Percentiles rank a stretch among this genome's conserved stretches.
These are phyloP conservation scores for Periophthalmus magnuspinnatus DNA, from an alignment of 2,797 vertebrate genomes.

Conservation along the genomic window DNA sequence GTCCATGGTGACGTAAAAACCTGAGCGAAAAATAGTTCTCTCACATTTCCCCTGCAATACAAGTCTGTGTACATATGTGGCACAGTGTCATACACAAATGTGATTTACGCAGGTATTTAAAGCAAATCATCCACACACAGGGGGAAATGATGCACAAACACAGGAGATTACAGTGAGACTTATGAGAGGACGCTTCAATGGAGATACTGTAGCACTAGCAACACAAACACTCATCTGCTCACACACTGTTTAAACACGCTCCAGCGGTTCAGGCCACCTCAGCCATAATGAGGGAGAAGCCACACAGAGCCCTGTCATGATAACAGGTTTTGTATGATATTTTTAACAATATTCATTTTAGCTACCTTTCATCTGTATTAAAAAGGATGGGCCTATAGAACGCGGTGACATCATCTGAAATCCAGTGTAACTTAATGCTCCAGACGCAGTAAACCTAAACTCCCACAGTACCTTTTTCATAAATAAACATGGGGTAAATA, in stretches of 20 bases:
- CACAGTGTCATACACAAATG: slow-evolving; percentile 6
- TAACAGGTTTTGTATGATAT: no score
- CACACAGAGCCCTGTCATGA: slow-evolving; percentile 9
- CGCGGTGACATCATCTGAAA: no score
- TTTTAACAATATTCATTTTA: no score
- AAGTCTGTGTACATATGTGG: not conserved
- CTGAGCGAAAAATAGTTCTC: no score
- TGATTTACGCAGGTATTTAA: slow-evolving; percentile 68
- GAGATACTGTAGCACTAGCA: slow-evolving; percentile 56
- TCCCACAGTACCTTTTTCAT: no score
- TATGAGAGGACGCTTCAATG: slow-evolving; percentile 58
- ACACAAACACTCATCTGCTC: slow-evolving; percentile 63
- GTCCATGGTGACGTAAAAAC: no score
- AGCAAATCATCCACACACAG: slow-evolving; percentile 57
- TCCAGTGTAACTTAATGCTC: no score
- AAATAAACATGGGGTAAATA: no score
- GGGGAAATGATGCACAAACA: slow-evolving; percentile 67
- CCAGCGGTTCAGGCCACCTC: slow-evolving; percentile 38
- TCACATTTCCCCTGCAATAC: no score
- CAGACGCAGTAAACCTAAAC: no score
- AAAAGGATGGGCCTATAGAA: no score
- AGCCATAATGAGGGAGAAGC: slow-evolving; percentile 27
- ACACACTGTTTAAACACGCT: slow-evolving; percentile 53
- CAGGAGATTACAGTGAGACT: slow-evolving; percentile 65
- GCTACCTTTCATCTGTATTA: no score